Evolutionary conservation across 2,113 vertebrate species (phyloP).

Genomic region (Charina bottae): DNA sequence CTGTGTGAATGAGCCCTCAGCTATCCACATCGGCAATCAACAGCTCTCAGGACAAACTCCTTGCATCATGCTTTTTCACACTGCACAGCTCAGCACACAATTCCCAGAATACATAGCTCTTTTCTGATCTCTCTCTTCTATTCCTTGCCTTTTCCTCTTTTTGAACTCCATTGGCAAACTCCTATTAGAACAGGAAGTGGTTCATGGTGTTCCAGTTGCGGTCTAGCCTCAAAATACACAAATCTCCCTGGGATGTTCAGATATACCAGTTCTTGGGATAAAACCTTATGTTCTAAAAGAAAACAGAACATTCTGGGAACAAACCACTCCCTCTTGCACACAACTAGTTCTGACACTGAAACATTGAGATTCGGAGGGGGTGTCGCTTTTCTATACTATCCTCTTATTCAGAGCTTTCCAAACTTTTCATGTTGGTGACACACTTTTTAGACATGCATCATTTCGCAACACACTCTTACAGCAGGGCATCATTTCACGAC

Average conservation of each 20-base stretch:
- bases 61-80: not conserved
- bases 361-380: not conserved
- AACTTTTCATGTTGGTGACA: too few relatives aligned
- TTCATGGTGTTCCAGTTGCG: not conserved
- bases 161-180: not conserved
- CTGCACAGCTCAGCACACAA: not conserved
- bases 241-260: not conserved
- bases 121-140: not conserved
- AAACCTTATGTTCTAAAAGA: not conserved
- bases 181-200: not conserved
- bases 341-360: not conserved
- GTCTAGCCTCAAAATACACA: not conserved
- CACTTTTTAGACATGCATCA: too few relatives aligned
- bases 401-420: too few relatives aligned
- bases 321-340: not conserved
- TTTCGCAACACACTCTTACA: too few relatives aligned
- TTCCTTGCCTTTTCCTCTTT: not conserved
- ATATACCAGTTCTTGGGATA: not conserved
- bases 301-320: not conserved
- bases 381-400: not conserved
- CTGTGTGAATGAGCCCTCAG: not conserved
- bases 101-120: not conserved
- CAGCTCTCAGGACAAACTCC: not conserved
- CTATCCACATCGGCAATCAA: not conserved
- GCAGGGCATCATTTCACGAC: too few relatives aligned